phyloP scores from a whole-genome alignment of 2,113 vertebrate genomes.

The Paratilapia polleni region DNA sequence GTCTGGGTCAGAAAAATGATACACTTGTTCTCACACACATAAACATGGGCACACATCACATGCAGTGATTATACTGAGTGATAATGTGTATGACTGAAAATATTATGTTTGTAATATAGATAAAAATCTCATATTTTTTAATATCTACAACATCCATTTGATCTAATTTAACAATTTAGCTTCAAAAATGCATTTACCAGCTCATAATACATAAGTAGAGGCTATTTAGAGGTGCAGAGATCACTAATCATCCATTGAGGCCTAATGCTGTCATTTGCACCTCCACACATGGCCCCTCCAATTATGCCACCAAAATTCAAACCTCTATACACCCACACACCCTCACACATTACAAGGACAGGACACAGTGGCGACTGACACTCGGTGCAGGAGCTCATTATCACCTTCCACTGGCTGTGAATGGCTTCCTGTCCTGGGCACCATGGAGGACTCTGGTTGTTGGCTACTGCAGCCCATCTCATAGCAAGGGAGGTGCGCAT shows the following conservation, averaged over 20 bases:
- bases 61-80: neutral
- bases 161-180: constrained; percentile 50
- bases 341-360: constrained; percentile 59
- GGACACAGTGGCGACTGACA: constrained; percentile 58
- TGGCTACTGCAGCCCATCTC: constrained; percentile 23
- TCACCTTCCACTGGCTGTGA: constrained; percentile 71
- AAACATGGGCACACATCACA: neutral
- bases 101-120: constrained; percentile 23
- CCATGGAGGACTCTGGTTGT: constrained; percentile 16
- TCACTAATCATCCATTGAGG: constrained; percentile 55
- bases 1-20: constrained; percentile 47
- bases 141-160: constrained; percentile 30
- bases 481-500: neutral
- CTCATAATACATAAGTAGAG: constrained; percentile 37
- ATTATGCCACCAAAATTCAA: constrained; percentile 45
- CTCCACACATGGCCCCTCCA: constrained; percentile 54
- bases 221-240: constrained; percentile 57
- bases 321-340: constrained; percentile 41
- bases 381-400: constrained; percentile 69
- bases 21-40: neutral
- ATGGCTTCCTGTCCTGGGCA: constrained; percentile 61
- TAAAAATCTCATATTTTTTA: constrained; percentile 13
- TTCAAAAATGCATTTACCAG: constrained; percentile 42
- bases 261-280: constrained; percentile 60
- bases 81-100: constrained; percentile 5